Base-by-base conservation (phyloP, 1,140 invertebrate genomes). In the Batillaria attramentaria region DNA sequence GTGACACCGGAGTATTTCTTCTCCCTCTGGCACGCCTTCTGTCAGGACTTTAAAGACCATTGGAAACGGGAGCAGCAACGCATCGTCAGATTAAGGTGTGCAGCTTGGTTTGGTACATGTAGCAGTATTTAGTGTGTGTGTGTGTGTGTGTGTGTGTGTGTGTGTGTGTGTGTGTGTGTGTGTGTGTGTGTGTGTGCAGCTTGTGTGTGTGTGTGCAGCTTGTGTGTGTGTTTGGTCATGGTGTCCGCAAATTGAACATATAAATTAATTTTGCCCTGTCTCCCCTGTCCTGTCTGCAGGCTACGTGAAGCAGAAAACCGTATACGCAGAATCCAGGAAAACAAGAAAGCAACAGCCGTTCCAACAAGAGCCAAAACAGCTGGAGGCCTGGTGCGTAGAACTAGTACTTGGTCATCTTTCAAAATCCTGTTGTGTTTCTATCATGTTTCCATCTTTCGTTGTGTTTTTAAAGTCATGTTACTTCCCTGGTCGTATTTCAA, bases 51-150 rank as follows among this genome's bases (percentile, higher is more conserved):
- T 88, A 98, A 98, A 92, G 96, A 97, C 88, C 95, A 97, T 81
- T 99, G 96, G 95, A 98, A 97, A 87, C 97, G 96, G 87, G 97
- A 99, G 90, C 94, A 98, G 84, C 95, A 96, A 82, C 93, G 93
- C 85, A 93, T 97, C 37, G 93, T 95, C 75, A 97, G 97, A 91
- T 94, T 96, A 91, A 95, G 94, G 95, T 96, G 92, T 50, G 46
- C 46, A 50, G 24, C 24, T 50, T 8, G 46, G 46, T 8, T 24
- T 50, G 10, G 10, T 50, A 24, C 24, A 13, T 8, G 10, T 50
- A 50, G 46, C 46, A 50, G 24, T 24, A 50, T 50, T 50, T 37
- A 8, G 28, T 33, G 35, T 62, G 33, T 8, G 37, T 31, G 5
- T 35, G 20, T 41, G 31, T 39, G 18, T 20, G 5, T 37, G 33